phyloP scores from a whole-genome alignment of 1,140 invertebrate genomes.

The Hycleus phaleratus region DNA sequence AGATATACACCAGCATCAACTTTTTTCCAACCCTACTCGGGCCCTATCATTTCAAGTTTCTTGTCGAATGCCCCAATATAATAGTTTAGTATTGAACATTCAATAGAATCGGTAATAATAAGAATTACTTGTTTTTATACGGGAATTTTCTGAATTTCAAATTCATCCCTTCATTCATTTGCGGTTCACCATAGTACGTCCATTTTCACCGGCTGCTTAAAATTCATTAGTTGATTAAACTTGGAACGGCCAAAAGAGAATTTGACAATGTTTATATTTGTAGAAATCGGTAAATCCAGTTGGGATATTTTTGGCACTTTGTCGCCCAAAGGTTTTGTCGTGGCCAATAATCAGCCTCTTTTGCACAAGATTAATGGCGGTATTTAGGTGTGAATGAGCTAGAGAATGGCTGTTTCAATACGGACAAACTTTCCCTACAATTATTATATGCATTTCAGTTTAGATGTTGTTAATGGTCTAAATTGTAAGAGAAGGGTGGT shows the following conservation, averaged over 20 bases:
- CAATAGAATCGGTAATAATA: too few relatives aligned
- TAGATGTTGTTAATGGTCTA: too few relatives aligned
- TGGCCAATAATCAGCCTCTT: too few relatives aligned
- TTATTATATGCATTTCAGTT: too few relatives aligned
- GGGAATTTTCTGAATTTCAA: not conserved
- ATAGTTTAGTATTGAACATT: not conserved
- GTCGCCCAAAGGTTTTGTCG: too few relatives aligned
- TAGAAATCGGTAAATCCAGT: slow-evolving; percentile 3
- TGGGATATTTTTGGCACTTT: too few relatives aligned
- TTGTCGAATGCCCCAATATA: not conserved
- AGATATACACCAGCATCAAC: slow-evolving; percentile 4
- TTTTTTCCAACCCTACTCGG: slow-evolving; percentile 1
- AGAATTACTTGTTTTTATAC: too few relatives aligned
- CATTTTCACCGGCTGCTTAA: slow-evolving; percentile 8
- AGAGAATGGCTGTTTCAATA: too few relatives aligned
- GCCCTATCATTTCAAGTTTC: not conserved
- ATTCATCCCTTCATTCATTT: slow-evolving; percentile 6
- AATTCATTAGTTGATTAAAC: slow-evolving; percentile 12
- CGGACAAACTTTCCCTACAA: too few relatives aligned
- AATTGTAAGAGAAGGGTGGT: too few relatives aligned
- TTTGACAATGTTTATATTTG: not conserved
- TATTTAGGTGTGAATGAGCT: too few relatives aligned
- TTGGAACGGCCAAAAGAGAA: not conserved
- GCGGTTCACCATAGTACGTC: slow-evolving; percentile 9
- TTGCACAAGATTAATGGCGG: too few relatives aligned